Evolutionary conservation across 1,140 invertebrate species (phyloP), one percentile per base, ranked within the genome.

Genomic region (Marisa cornuarietis): DNA sequence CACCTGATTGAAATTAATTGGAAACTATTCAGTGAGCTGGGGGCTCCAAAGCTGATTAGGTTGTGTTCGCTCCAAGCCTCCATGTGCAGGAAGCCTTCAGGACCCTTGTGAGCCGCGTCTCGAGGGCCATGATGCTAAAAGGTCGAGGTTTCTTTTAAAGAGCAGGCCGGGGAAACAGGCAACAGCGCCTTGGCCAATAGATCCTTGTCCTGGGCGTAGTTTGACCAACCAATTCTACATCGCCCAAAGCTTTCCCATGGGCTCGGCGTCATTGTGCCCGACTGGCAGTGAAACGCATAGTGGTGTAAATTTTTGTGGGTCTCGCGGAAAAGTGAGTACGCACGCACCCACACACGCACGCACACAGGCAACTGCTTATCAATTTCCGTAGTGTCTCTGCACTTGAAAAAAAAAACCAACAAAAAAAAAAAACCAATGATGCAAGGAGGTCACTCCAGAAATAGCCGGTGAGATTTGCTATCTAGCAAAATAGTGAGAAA

Each of bases 1-100:
- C 68, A 76, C 79, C 79, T 76, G 79, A 80, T 80, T 76, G 72
- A 76, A 80, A 76, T 80, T 76, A 80, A 80, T 80, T 24, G 79
- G 66, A 51, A 54, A 54, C 22, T 58, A 63, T 76, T 76, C 66
- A 75, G 63, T n/a, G 54, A 58, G 63, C 74, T n/a, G 31, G 11
- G 66, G 26, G 22, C 49, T 68, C 24, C 24, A 78, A 26, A 52
- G 31, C 76, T 78, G 76, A 78, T 78, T 78, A 78, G 31, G 31
- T 54, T 51, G 65, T 68, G 65, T 68, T 68, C 65, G n/a, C 65
- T n/a, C 14, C 65, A 68, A 68, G 26, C n/a, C 65, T 13, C 65
- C n/a, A 22, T 18, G 65, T 68, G 13, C 22, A 13, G 26, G 22
- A 18, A n/a, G 65, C 10, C 54, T 58, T 18, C 54, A 22, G 65